Base-by-base conservation (phyloP, 2,888 invertebrate genomes). In the Dynastes grantii region DNA sequence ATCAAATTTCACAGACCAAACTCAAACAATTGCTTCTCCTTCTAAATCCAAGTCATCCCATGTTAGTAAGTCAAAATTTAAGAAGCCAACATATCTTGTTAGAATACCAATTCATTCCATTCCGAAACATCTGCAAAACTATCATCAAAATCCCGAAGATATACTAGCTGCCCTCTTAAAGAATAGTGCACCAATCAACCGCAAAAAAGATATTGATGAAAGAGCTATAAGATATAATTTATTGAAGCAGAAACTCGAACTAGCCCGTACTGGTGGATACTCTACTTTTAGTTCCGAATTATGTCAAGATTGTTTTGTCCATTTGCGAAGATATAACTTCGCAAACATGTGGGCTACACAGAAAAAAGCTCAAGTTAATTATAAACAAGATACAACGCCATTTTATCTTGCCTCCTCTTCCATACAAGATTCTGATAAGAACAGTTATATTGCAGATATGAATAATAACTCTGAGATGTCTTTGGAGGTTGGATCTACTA, bases 211-310 rank as follows among this genome's bases (percentile, higher is more conserved):
- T 53, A 27, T 53, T 13, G 70, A 70, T n/a, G 22, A 70, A n/a
- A 70, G 70, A 53, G 32, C 29, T 53, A 6, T 32, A 29, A 70
- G n/a, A 29, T 70, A 53, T 13, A 29, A 70, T 27, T 53, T 70
- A n/a, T 2, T 70, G n/a, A 70, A 53, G 16, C 13, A 51, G 49
- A 53, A 53, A n/a, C 32, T 70, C n/a, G 32, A 70, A n/a, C 55
- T 45, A 58, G 16, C 55, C 2, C 45, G 45, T 8, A 45, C 45
- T 45, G 8, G 2, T 45, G 9, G 1, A 2, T 8, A 2, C 8
- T 8, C 45, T 8, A 11, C 45, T 45, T 45, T 45, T 2, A 45
- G 8, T 11, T 45, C 9, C 8, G 8, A 45, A 45, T 2, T 45
- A 6, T 8, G 11, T 8, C 6, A 11, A 11, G 45, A 45, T 1